Evolutionary conservation across 2,113 vertebrate species (phyloP), one percentile per base, ranked within the genome.

Genomic region (Tachycineta bicolor): DNA sequence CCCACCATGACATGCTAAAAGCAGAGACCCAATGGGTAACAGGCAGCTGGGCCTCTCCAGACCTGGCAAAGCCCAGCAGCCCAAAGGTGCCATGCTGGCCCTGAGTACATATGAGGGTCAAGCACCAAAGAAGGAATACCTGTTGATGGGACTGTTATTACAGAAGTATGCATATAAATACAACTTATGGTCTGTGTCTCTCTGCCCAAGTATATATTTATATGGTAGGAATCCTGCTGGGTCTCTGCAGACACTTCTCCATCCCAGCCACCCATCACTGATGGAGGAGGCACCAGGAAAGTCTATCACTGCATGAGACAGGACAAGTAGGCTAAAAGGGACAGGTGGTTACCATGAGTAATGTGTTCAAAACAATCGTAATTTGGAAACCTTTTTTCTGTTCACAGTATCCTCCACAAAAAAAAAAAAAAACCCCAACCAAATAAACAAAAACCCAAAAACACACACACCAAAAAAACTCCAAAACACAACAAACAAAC

Each of bases 11-110:
- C 2, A 3, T 6, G 11, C 73, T 59, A 2, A 2, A 34, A 71
- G 50, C 20, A 31, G 9, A 56, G 14, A 69, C 6, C 23, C 9
- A 1, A 3, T 2, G 8, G 23, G 9, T 26, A 29, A 34, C 0
- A 58, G 43, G 43, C 43, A 70, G 43, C 20, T 94, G 43, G 75
- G 31, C 77, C 44, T 55, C 70, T 64, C 21, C 52, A 87, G 44
- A 74, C 18, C 44, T 17, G 47, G 20, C 37, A 94, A 84, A 83
- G 46, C 47, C 26, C 65, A 84, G 34, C 44, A 89, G 28, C 37
- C 18, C 37, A 2, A 82, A 63, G 63, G 1, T 74, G 33, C 46
- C 37, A 17, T 1, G 9, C 4, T 58, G 56, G 41, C 62, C 43
- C 65, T 26, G 26, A 62, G 50, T 53, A 75, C 15, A 4, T 18